Percentiles rank a stretch among this genome's conserved stretches.
phyloP scores from a whole-genome alignment of 2,113 vertebrate species.

The Campylomormyrus tamandua region DNA sequence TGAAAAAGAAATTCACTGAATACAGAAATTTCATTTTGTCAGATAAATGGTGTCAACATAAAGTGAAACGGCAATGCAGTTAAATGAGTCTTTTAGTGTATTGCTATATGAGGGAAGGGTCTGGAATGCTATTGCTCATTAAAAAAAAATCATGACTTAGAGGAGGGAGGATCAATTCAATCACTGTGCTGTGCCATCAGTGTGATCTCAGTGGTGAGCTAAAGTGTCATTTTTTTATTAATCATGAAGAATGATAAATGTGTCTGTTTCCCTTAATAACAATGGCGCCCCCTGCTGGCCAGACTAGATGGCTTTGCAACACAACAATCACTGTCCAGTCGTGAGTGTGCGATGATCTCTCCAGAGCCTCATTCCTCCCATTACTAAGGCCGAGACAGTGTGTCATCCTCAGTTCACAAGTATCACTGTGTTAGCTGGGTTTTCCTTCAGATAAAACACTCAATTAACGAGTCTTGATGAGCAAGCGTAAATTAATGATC shows the following conservation, averaged over 20 bases:
- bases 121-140: background rate
- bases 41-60: background rate
- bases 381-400: background rate
- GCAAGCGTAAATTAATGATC: background rate
- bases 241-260: background rate
- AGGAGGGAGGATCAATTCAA: background rate
- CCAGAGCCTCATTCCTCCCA: background rate
- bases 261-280: background rate
- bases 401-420: background rate
- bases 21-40: background rate
- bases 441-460: background rate
- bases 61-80: background rate
- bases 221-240: background rate
- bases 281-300: background rate
- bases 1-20: background rate
- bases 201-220: background rate
- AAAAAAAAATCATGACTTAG: background rate
- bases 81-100: background rate
- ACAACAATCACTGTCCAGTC: background rate
- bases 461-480: background rate
- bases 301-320: background rate
- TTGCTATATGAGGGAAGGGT: background rate
- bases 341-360: background rate
- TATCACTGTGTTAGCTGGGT: background rate
- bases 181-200: background rate